Evolutionary conservation across 1,140 invertebrate species (phyloP), one percentile per base, ranked within the genome.

Genomic region (Propsilocerus akamusi): DNA sequence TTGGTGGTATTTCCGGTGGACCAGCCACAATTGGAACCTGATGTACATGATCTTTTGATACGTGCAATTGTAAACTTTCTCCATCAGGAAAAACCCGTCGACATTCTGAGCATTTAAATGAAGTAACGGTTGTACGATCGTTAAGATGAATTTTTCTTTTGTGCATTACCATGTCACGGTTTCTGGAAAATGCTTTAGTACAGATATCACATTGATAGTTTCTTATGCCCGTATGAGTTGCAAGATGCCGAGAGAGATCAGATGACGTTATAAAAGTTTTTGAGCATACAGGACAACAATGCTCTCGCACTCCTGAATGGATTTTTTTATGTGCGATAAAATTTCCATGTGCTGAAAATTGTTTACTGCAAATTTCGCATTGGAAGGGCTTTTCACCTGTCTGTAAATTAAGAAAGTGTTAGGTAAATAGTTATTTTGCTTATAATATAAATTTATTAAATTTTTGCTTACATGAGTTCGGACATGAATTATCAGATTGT

Each of bases 401-500:
- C 52, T 79, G 76, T 3, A 70, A 74, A 37, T 34, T n/a, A 4
- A 6, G 17, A 34, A n/a, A 34, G 17, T n/a, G n/a, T n/a, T n/a
- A n/a, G n/a, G n/a, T n/a, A n/a, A n/a, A n/a, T n/a, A n/a, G n/a
- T n/a, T n/a, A n/a, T n/a, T n/a, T n/a, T n/a, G n/a, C n/a, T n/a
- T n/a, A n/a, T n/a, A n/a, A n/a, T n/a, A n/a, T n/a, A n/a, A n/a
- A n/a, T n/a, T n/a, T n/a, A n/a, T n/a, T n/a, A n/a, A n/a, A n/a
- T 80, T 74, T 54, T 83, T 78, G 11, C 82, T 80, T 14, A 79
- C 81, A 55, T 87, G 83, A 26, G 77, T 77, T 52, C 81, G 63
- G 57, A 85, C 70, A 58, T 87, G 84, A 59, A 86, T 86, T 4
- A 81, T 77, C 37, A 87, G 67, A 58, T 84, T 86, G 62, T 86